Evolutionary conservation across 1,140 invertebrate genomes (phyloP), one percentile per base, ranked within the genome.

Genomic region (Dreissena polymorpha): DNA sequence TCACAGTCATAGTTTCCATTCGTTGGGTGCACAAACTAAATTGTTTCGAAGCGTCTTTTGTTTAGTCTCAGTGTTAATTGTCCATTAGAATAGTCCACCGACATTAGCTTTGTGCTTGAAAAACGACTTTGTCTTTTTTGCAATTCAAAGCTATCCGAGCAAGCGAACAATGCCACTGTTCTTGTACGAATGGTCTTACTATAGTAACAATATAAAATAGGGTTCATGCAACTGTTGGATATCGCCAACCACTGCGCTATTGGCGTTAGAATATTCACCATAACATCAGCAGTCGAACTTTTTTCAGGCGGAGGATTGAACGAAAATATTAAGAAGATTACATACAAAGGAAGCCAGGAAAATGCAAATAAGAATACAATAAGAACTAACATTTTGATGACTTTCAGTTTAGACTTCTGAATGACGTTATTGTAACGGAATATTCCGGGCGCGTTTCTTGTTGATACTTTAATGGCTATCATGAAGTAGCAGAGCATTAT

Each of bases 221-320:
- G 98, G 93, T 99, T 99, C 88, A 99, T 97, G 94, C 97, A 99
- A 49, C 97, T 98, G 92, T 99, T 99, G 23, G 97, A 97, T 0
- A 97, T 95, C 0, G 98, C 98, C 1, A 99, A 94, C 98, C 98
- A 99, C 92, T 99, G 98, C 0, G 98, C 97, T 39, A 99, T 95
- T 0, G 98, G 98, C 0, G 94, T 55, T 27, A 51, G 71, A 16
- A 25, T 64, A 39, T 80, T 80, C 7, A 60, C 39, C 16, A 80
- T n/a, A n/a, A 80, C n/a, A n/a, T 71, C 25, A n/a, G 29, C 23
- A 5, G 57, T n/a, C 13, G 5, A 64, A 25, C 50, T 63, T n/a
- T 53, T 29, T n/a, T 75, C 71, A n/a, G 25, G 27, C 1, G 80
- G 71, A 5, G 82, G 39, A 29, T 80, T 74, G 76, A 89, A 89